phyloP scores from a whole-genome alignment of 2,888 invertebrate species.

The Drosophila meridiana region DNA sequence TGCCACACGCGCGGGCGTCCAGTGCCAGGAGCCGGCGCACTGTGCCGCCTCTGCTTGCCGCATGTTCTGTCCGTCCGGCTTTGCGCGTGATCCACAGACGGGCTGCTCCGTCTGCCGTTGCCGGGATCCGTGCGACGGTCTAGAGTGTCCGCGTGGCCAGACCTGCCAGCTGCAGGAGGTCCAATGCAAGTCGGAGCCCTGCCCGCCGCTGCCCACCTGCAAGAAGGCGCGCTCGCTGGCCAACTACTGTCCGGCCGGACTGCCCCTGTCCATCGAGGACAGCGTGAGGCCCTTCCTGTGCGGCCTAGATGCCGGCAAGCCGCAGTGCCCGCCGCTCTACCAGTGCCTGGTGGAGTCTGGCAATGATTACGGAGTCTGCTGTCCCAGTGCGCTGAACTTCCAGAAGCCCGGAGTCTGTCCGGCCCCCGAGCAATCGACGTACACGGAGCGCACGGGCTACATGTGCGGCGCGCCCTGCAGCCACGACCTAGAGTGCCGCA shows the following conservation, averaged over 20 bases:
- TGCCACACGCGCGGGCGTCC: slow-evolving; percentile 70
- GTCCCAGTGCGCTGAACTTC: slow-evolving; percentile 91
- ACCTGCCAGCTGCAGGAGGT: slow-evolving; percentile 92
- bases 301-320: slow-evolving; percentile 92
- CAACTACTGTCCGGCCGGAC: slow-evolving; percentile 92
- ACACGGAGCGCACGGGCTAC: slow-evolving; percentile 83
- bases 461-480: slow-evolving; percentile 89
- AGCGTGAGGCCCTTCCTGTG: slow-evolving; percentile 92
- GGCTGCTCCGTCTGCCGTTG: slow-evolving; percentile 94
- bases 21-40: slow-evolving; percentile 86
- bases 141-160: slow-evolving; percentile 91
- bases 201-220: slow-evolving; percentile 94
- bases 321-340: slow-evolving; percentile 93
- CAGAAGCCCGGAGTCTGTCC: slow-evolving; percentile 93
- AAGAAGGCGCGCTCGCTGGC: slow-evolving; percentile 91
- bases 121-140: slow-evolving; percentile 91
- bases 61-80: slow-evolving; percentile 94
- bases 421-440: slow-evolving; percentile 84
- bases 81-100: slow-evolving; percentile 88
- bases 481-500: slow-evolving; percentile 93
- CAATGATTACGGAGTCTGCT: slow-evolving; percentile 95
- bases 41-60: slow-evolving; percentile 93
- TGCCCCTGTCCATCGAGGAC: slow-evolving; percentile 90
- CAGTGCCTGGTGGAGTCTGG: slow-evolving; percentile 92
- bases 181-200: slow-evolving; percentile 91